phyloP scores from a whole-genome alignment of 2,113 vertebrate genomes.

The Phalacrocorax aristotelis region DNA sequence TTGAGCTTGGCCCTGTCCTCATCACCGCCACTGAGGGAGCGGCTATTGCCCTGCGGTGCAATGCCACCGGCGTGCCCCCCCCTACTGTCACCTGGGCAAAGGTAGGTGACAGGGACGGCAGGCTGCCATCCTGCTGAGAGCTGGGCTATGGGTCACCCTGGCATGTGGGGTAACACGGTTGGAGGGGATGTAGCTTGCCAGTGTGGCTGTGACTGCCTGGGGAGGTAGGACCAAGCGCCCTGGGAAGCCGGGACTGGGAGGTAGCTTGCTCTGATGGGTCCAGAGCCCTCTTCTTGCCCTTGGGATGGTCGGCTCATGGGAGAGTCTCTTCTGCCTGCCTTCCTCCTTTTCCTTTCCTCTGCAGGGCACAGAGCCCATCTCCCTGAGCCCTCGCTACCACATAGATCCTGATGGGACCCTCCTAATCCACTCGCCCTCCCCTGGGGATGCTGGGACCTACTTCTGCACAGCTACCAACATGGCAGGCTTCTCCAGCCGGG shows the following conservation, averaged over 20 bases:
- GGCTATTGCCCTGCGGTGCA: conserved; percentile 77
- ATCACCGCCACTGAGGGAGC: conserved; percentile 81
- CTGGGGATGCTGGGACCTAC: conserved; percentile 80
- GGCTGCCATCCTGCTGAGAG: neutral
- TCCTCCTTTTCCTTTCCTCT: neutral
- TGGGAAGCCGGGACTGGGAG: neutral
- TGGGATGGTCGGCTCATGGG: fast-evolving
- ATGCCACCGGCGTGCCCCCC: conserved; percentile 77
- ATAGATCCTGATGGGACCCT: conserved; percentile 75
- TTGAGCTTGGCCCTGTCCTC: conserved; percentile 78
- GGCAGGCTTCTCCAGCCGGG: conserved; percentile 83
- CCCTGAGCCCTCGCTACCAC: conserved; percentile 24
- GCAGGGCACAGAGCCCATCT: conserved; percentile 77
- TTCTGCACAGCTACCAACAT: conserved; percentile 86
- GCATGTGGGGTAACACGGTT: fast-evolving
- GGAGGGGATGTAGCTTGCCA: fast-evolving
- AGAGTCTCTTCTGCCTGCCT: neutral
- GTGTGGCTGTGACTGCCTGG: neutral
- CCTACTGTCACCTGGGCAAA: conserved; percentile 87
- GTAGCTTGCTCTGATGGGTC: neutral
- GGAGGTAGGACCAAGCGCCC: neutral
- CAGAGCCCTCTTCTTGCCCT: neutral
- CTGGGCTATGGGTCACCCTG: neutral
- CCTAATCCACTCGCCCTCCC: conserved; percentile 71
- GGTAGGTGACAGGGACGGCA: conserved; percentile 64